These are phyloP conservation scores for Prochilodus magdalenae DNA, from an alignment of 2,113 vertebrate genomes.

Conservation along the genomic window DNA sequence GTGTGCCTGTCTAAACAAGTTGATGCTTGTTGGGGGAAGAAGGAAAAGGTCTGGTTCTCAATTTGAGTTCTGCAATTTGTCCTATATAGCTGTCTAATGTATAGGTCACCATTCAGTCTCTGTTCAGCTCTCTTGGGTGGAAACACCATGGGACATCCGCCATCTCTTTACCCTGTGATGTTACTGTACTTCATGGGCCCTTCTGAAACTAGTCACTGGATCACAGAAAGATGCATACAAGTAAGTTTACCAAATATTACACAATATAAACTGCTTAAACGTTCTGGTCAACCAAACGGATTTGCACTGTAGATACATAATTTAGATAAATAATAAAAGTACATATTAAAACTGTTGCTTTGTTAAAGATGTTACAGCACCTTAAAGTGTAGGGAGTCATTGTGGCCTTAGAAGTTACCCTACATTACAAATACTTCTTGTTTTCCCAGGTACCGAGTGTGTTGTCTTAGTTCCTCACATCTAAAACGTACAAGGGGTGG, in stretches of 20 bases:
- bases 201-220: constrained; percentile 13
- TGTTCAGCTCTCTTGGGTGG: not conserved
- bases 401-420: too few relatives aligned
- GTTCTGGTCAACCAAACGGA: too few relatives aligned
- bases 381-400: too few relatives aligned
- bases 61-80: constrained; percentile 20
- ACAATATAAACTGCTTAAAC: not conserved
- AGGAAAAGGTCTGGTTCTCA: not conserved
- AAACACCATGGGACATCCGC: constrained; percentile 2
- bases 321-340: too few relatives aligned
- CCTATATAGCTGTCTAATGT: not conserved
- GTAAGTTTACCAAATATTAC: constrained; percentile 8
- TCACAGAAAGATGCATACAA: constrained; percentile 4
- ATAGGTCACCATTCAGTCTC: not conserved
- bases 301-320: not conserved
- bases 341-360: too few relatives aligned
- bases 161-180: not conserved
- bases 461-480: too few relatives aligned
- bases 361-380: too few relatives aligned
- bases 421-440: too few relatives aligned
- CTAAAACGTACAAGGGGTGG: too few relatives aligned
- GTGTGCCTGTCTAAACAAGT: not conserved
- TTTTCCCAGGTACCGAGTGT: too few relatives aligned
- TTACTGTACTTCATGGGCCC: not conserved
- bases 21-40: not conserved